Conservation (phyloP, 2,888 invertebrate genomes). For the Drosophila buzzatii region DNA sequence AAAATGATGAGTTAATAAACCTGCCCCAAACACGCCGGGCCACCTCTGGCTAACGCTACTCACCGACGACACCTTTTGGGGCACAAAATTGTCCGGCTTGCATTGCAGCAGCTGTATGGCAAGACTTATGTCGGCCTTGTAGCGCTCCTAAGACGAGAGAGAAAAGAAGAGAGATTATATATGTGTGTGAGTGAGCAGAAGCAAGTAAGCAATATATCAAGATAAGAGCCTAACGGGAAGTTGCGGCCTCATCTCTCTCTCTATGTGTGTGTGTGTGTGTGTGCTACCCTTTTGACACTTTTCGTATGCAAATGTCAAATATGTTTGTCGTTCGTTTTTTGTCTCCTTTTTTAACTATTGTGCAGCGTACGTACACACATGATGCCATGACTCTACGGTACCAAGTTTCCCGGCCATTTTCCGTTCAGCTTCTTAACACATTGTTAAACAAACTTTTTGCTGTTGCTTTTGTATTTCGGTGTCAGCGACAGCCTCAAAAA, state of each 20-base stretch:
- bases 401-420: constrained; percentile 26
- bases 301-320: constrained; percentile 78
- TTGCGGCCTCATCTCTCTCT: constrained; percentile 29
- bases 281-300: constrained; percentile 67
- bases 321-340: constrained; percentile 60
- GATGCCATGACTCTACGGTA: background rate
- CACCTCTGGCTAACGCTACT: constrained; percentile 84
- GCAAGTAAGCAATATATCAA: constrained; percentile 39
- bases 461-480: constrained; percentile 68
- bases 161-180: background rate
- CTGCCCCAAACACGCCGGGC: background rate
- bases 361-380: constrained; percentile 8
- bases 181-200: constrained; percentile 2
- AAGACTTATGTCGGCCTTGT: constrained; percentile 96
- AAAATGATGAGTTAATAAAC: background rate
- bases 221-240: constrained; percentile 66
- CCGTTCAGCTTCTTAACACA: constrained; percentile 59
- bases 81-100: constrained; percentile 97
- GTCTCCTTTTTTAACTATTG: constrained; percentile 9
- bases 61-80: constrained; percentile 95
- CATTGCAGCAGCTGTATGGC: constrained; percentile 97
- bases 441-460: constrained; percentile 72
- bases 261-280: constrained; percentile 18
- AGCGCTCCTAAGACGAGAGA: constrained; percentile 90
- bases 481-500: constrained; percentile 72